Evolutionary conservation across 2,797 vertebrate genomes (phyloP).

Genomic region (Eremophila alpestris): DNA sequence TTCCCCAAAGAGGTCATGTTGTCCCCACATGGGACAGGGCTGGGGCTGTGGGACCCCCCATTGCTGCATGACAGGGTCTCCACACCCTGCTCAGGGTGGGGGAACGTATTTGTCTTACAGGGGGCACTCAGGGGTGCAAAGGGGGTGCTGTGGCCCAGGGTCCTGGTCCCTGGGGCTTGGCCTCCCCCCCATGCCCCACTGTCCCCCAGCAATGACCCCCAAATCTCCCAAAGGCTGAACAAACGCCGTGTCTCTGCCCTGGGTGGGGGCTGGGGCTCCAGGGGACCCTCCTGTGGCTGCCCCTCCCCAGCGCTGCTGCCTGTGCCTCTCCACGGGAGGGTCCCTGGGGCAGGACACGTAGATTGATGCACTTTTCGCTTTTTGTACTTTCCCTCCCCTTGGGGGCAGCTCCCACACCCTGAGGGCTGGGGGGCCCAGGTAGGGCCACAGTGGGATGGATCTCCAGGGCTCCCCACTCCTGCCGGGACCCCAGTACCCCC

Average conservation of each 20-base stretch:
- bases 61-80: not conserved
- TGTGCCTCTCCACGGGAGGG: not conserved
- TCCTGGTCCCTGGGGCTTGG: not conserved
- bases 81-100: accelerated
- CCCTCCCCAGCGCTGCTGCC: not conserved
- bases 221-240: not conserved
- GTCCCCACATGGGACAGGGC: not conserved
- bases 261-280: not conserved
- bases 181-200: not conserved
- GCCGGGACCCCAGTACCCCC: not conserved
- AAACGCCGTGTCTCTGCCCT: not conserved
- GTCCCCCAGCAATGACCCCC: not conserved
- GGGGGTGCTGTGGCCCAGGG: not conserved
- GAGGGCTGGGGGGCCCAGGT: not conserved
- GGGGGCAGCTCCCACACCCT: not conserved
- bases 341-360: slow-evolving; percentile 14
- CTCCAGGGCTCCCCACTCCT: not conserved
- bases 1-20: not conserved
- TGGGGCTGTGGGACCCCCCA: not conserved
- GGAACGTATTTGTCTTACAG: not conserved
- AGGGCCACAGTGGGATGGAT: not conserved
- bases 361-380: slow-evolving; percentile 72
- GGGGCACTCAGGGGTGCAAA: not conserved
- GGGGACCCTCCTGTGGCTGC: not conserved
- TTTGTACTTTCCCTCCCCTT: slow-evolving; percentile 37